Evolutionary conservation across 92 coral and sea anemone genomes (phyloP).

Genomic region (Anthopleura xanthogrammica): DNA sequence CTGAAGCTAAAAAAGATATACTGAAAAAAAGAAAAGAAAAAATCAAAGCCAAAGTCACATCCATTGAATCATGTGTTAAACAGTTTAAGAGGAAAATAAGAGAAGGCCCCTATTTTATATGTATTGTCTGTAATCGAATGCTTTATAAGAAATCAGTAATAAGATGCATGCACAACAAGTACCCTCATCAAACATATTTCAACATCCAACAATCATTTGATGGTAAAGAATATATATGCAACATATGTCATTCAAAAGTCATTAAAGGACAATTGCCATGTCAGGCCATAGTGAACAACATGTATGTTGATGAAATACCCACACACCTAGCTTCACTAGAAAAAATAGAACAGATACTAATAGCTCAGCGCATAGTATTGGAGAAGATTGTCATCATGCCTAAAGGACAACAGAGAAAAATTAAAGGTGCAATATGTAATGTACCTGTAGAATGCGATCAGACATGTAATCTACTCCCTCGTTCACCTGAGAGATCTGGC

Average conservation of each 20-base stretch:
- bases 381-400: conserved; percentile 61
- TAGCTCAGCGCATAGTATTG: conserved; percentile 53
- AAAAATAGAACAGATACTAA: conserved; percentile 59
- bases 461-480: conserved; percentile 41
- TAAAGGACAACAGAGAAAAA: conserved; percentile 57
- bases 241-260: not conserved
- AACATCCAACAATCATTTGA: conserved; percentile 48
- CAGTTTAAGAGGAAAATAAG: conserved; percentile 21
- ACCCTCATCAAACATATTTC: conserved; percentile 10
- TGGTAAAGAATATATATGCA: conserved; percentile 27
- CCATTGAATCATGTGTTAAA: conserved; percentile 12
- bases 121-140: conserved; percentile 12
- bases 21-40: conserved; percentile 9
- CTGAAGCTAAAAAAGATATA: no score
- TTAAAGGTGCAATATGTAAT: conserved; percentile 51
- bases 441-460: no score
- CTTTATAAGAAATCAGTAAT: conserved; percentile 10
- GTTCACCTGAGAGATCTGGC: conserved; percentile 66
- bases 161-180: conserved; percentile 10
- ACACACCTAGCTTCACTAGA: conserved; percentile 46
- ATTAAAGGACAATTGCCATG: conserved; percentile 51
- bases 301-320: conserved; percentile 55
- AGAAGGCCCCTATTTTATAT: conserved; percentile 20
- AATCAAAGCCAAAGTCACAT: conserved; percentile 3
- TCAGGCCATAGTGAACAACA: conserved; percentile 58